phyloP scores from a whole-genome alignment of 2,113 vertebrate genomes.

The Macroglossus sobrinus region DNA sequence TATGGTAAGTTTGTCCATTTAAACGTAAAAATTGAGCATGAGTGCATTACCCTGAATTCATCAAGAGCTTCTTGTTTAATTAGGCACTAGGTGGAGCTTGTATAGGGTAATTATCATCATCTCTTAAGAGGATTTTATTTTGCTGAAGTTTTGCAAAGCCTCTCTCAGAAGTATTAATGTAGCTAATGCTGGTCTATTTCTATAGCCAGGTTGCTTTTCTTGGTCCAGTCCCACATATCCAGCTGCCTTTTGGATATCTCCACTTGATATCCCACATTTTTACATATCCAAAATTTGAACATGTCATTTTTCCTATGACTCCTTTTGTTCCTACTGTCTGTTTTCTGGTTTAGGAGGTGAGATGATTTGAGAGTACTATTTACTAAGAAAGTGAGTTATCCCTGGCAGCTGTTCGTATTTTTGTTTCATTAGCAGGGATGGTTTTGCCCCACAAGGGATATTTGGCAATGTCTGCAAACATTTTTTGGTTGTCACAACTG shows the following conservation, averaged over 20 bases:
- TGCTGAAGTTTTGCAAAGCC: constrained; percentile 9
- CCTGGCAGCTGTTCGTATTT: not conserved
- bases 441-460: not conserved
- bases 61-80: constrained; percentile 52
- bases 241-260: not conserved
- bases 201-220: not conserved
- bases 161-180: not conserved
- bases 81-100: constrained; percentile 38
- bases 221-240: not conserved
- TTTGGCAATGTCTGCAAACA: not conserved
- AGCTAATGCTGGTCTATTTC: not conserved
- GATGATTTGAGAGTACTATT: not conserved
- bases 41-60: constrained; percentile 25
- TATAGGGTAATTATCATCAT: constrained; percentile 19
- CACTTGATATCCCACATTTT: not conserved
- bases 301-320: not conserved
- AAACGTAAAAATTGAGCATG: constrained; percentile 15
- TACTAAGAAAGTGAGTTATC: not conserved
- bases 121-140: constrained; percentile 45
- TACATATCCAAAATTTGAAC: not conserved
- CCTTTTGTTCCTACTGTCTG: not conserved
- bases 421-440: not conserved
- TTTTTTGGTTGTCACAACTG: not conserved
- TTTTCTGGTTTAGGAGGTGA: not conserved
- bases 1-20: constrained; percentile 12